A percentile compares a stretch with the other conserved stretches of the same genome.
phyloP scores from a whole-genome alignment of 2,797 vertebrate species.

The Paedocypris micromegethes region DNA sequence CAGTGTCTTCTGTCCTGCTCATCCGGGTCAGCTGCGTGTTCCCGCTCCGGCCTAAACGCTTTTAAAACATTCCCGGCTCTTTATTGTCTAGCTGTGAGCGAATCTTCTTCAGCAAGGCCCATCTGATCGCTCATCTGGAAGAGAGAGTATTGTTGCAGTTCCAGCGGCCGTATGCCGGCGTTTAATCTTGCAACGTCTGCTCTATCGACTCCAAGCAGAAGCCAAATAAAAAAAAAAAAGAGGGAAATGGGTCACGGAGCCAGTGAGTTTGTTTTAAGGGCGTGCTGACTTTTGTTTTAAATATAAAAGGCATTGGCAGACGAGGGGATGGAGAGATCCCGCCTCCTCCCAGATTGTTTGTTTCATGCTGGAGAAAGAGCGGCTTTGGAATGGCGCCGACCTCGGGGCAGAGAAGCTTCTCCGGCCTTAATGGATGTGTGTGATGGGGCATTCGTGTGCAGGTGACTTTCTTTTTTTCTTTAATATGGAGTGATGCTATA shows the following conservation, averaged over 20 bases:
- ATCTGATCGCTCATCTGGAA: conserved; percentile 32
- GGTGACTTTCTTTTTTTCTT: conserved; percentile 5
- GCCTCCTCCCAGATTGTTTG: conserved; percentile 39
- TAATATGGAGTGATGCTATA: not conserved
- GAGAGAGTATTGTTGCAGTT: conserved; percentile 21
- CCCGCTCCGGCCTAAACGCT: too few relatives aligned
- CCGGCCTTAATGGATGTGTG: conserved; percentile 30
- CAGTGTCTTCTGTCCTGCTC: conserved; percentile 47
- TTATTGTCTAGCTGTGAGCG: conserved; percentile 16
- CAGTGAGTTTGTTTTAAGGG: conserved; percentile 19
- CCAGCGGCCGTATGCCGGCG: conserved; percentile 13
- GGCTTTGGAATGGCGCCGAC: conserved; percentile 52
- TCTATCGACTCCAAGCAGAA: conserved; percentile 4
- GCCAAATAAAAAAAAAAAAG: conserved; percentile 12
- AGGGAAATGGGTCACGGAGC: conserved; percentile 19
- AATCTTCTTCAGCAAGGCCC: conserved; percentile 1
- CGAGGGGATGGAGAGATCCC: conserved; percentile 2
- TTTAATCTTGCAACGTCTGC: conserved; percentile 21
- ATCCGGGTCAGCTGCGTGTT: not conserved
- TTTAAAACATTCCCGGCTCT: not conserved
- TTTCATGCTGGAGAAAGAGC: conserved; percentile 49
- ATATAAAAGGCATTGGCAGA: conserved; percentile 5
- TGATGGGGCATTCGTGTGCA: not conserved
- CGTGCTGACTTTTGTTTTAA: conserved; percentile 14
- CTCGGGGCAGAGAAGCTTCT: conserved; percentile 54